A percentile compares a stretch with the other conserved stretches of the same genome.
Evolutionary conservation across 2,888 invertebrate species (phyloP).

Genomic region (Hydraecia micacea): DNA sequence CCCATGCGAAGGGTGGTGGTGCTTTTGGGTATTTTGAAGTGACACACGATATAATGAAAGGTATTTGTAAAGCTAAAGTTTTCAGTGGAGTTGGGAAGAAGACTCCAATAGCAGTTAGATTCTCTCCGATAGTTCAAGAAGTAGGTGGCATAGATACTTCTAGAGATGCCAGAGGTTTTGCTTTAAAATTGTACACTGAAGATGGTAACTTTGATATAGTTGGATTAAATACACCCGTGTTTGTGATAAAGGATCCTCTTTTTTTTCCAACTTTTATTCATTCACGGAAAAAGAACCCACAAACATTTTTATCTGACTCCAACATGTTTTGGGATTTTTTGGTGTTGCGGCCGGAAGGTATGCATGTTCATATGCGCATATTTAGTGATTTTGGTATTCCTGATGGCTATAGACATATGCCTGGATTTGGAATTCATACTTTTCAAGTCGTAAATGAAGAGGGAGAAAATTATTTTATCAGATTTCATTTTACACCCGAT

Average conservation of each 20-base stretch:
- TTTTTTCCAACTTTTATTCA: constrained; percentile 97
- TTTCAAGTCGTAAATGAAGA: constrained; percentile 95
- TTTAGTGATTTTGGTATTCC: constrained; percentile 97
- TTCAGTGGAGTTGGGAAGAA: constrained; percentile 93
- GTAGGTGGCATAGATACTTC: constrained; percentile 96
- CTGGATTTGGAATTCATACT: constrained; percentile 97
- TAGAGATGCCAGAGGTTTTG: constrained; percentile 96
- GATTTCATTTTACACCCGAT: constrained; percentile 96
- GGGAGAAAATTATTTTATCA: constrained; percentile 93
- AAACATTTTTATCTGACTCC: constrained; percentile 94
- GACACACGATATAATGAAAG: constrained; percentile 93
- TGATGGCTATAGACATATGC: constrained; percentile 96
- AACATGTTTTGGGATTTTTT: constrained; percentile 98
- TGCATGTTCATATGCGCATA: constrained; percentile 94
- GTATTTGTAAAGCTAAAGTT: constrained; percentile 93
- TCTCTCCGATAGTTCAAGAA: constrained; percentile 95
- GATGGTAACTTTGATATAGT: constrained; percentile 97
- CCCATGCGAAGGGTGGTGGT: constrained; percentile 97
- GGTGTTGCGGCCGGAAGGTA: constrained; percentile 94
- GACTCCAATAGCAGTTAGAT: constrained; percentile 94
- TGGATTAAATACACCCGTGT: constrained; percentile 96
- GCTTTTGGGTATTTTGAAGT: constrained; percentile 96
- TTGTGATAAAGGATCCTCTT: constrained; percentile 96
- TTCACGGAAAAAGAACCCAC: constrained; percentile 97
- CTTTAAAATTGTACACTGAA: constrained; percentile 97